These are phyloP conservation scores for Styela plicata DNA, from an alignment of 23 tunicate genomes.

Conservation along the genomic window DNA sequence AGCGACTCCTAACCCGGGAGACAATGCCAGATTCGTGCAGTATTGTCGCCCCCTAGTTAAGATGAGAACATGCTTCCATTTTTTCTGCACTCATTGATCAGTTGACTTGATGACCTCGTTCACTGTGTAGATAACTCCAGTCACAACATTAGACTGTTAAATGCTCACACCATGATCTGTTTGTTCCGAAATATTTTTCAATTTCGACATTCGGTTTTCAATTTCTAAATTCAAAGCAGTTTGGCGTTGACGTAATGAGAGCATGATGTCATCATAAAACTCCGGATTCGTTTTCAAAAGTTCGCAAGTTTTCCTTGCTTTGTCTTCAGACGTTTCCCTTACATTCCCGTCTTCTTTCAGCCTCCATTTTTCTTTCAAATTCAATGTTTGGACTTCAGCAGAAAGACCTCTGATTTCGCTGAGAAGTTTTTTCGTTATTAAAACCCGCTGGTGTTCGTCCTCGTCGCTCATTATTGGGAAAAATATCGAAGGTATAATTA, in stretches of 20 bases:
- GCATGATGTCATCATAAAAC: conserved; percentile 27
- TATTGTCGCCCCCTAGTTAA: no score
- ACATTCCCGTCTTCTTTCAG: background rate
- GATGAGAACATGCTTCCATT: no score
- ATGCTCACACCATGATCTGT: no score
- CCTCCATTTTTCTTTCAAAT: conserved; percentile 19
- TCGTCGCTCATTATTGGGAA: background rate
- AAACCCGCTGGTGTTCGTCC: background rate
- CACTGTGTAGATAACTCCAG: no score
- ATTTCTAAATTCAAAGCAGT: conserved; percentile 15
- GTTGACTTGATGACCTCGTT: no score
- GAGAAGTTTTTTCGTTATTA: background rate
- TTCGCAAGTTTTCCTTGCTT: background rate
- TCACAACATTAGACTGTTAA: no score
- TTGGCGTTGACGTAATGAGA: conserved; percentile 28
- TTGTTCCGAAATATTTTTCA: conserved; percentile 1
- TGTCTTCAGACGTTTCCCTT: conserved; percentile 12
- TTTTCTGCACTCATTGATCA: no score
- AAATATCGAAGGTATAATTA: no score
- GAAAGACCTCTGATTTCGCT: background rate
- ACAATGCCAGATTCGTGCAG: no score
- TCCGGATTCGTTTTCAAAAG: conserved; percentile 2
- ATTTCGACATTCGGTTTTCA: background rate
- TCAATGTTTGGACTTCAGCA: conserved; percentile 6
- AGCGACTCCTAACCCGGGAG: no score